Base-by-base conservation (phyloP, 1,140 invertebrate genomes). In the Dendrolimus punctatus region DNA sequence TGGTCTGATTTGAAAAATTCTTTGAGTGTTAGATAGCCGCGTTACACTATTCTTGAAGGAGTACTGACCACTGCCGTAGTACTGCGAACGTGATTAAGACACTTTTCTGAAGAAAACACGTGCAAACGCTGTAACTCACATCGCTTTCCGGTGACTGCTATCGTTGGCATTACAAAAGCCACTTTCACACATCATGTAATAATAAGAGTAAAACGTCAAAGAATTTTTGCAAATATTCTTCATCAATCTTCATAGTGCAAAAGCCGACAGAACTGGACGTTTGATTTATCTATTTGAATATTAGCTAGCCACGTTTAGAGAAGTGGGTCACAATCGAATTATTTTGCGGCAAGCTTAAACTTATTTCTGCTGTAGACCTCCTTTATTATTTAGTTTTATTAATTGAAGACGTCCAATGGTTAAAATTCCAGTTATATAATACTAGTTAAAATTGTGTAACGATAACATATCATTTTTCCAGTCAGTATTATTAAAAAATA, bases 281-380 rank as follows among this genome's bases (percentile, higher is more conserved):
- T 71, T 76, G 73, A 78, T 78, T 76, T 76, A 78, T 78, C 71
- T 78, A 69, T 76, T 71, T 76, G 73, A 72, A 78, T 74, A 78
- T 76, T 74, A 77, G 62, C 62, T 58, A 59, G 46, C 59, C 59
- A 62, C 42, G 51, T 50, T 40, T 40, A 8, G 49, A 7, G 39
- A 23, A 41, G 39, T 50, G 42, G 49, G 49, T 50, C 39, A 50
- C 23, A 50, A 41, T 23, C n/a, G 39, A 50, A 41, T 23, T 8
- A 50, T 40, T 6, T 23, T 23, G 49, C 0, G 36, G 8, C 6
- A 6, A 40, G 36, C 36, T n/a, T n/a, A n/a, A n/a, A 23, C 23
- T 23, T 23, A 23, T 23, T 23, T 23, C 23, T 23, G 23, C 23
- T 23, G 23, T 23, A 23, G 23, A 23, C 23, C 23, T 23, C 23